Conservation (phyloP, 2,113 vertebrate genomes). For the Ageneiosus marmoratus region DNA sequence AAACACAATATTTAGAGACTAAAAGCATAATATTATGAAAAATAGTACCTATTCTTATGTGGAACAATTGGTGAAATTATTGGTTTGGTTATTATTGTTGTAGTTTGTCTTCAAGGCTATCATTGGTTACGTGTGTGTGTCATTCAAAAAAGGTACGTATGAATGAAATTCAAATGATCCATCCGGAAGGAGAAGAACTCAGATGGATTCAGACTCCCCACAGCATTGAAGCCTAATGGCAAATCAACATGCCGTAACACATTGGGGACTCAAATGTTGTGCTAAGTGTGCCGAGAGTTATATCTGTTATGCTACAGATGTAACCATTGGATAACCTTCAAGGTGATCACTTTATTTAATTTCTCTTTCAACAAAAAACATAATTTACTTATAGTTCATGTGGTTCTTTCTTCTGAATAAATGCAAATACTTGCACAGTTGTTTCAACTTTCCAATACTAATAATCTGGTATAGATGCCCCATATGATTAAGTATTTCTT, state of each 20-base stretch:
- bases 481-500: not conserved
- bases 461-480: not conserved
- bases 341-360: not conserved
- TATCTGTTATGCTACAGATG: not conserved
- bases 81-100: not conserved
- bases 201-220: not conserved
- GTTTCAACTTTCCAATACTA: not conserved
- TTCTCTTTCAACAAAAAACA: not conserved
- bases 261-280: not conserved
- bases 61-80: not conserved
- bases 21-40: not conserved
- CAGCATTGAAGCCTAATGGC: not conserved
- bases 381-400: not conserved
- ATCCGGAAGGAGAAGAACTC: not conserved
- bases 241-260: not conserved
- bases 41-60: not conserved
- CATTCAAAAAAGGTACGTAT: not conserved
- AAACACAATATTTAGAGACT: not conserved
- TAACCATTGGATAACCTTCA: not conserved
- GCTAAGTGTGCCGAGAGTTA: not conserved
- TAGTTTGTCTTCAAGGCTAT: not conserved
- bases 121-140: not conserved
- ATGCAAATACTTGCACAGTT: not conserved
- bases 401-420: not conserved
- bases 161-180: not conserved